These are phyloP conservation scores for Ectemnius continuus DNA, from an alignment of 2,888 invertebrate genomes.

Conservation along the genomic window DNA sequence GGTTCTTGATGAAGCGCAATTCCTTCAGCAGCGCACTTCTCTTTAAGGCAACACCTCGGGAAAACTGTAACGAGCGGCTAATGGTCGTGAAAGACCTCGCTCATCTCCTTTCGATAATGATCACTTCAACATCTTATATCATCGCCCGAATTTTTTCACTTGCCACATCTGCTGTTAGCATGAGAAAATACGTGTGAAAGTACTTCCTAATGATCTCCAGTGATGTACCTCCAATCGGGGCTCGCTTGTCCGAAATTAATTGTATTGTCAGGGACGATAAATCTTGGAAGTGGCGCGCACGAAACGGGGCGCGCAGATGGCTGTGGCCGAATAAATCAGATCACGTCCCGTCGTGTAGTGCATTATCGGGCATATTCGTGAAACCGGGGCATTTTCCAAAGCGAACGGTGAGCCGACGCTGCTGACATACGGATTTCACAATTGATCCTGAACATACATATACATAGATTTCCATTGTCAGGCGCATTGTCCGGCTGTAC, in stretches of 20 bases:
- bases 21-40: too few relatives aligned
- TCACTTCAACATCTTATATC: too few relatives aligned
- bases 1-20: neutral
- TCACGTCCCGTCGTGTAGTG: slow-evolving; percentile 2
- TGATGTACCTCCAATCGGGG: neutral
- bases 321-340: slow-evolving; percentile 18
- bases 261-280: neutral
- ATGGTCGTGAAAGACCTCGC: too few relatives aligned
- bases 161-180: neutral
- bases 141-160: neutral
- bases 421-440: neutral
- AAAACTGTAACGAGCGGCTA: too few relatives aligned
- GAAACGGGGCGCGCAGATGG: neutral
- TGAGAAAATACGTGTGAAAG: too few relatives aligned
- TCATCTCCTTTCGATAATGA: too few relatives aligned
- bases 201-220: too few relatives aligned
- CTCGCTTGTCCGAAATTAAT: neutral
- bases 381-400: slow-evolving; percentile 14
- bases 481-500: too few relatives aligned
- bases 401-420: neutral
- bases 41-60: too few relatives aligned
- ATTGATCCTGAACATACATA: too few relatives aligned
- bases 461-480: too few relatives aligned
- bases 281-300: neutral
- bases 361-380: neutral